Conservation (phyloP, 2,888 invertebrate genomes). For the Tiliacea citrago region DNA sequence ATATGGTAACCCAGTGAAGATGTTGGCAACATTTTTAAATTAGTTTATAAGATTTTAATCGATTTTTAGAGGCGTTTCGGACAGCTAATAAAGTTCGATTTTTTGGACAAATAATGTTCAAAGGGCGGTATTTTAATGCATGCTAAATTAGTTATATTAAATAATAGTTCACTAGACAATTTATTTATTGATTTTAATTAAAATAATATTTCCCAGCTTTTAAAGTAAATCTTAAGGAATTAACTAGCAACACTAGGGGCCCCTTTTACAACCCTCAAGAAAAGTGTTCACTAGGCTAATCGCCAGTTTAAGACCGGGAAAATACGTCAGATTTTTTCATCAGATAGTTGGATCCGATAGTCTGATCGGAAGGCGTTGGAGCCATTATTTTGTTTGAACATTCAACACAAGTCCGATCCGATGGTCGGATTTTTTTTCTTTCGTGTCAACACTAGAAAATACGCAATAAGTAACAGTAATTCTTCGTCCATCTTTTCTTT, state of each 20-base stretch:
- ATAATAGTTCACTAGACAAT: slow-evolving; percentile 35
- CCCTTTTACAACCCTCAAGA: no score
- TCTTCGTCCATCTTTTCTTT: no score
- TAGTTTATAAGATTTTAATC: slow-evolving; percentile 27
- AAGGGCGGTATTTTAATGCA: slow-evolving; percentile 6
- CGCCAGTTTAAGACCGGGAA: no score
- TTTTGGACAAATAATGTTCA: not conserved
- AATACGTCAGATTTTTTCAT: no score
- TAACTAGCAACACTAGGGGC: slow-evolving; percentile 34
- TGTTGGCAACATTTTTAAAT: slow-evolving; percentile 64
- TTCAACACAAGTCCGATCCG: no score
- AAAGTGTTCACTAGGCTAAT: no score
- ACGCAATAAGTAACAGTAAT: no score
- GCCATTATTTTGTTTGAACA: no score
- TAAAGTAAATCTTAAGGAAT: slow-evolving; percentile 24
- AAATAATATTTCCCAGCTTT: slow-evolving; percentile 22
- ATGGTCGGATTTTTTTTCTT: no score
- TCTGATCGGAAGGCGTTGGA: no score
- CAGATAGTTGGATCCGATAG: no score
- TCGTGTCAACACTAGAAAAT: no score
- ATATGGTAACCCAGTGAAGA: slow-evolving; percentile 42
- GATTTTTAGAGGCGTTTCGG: slow-evolving; percentile 7
- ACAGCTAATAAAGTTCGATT: not conserved
- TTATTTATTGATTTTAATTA: slow-evolving; percentile 47
- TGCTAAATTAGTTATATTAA: slow-evolving; percentile 5